Evolutionary conservation across 2,888 invertebrate species (phyloP), one percentile per base, ranked within the genome.

Genomic region (Volucella inanis): DNA sequence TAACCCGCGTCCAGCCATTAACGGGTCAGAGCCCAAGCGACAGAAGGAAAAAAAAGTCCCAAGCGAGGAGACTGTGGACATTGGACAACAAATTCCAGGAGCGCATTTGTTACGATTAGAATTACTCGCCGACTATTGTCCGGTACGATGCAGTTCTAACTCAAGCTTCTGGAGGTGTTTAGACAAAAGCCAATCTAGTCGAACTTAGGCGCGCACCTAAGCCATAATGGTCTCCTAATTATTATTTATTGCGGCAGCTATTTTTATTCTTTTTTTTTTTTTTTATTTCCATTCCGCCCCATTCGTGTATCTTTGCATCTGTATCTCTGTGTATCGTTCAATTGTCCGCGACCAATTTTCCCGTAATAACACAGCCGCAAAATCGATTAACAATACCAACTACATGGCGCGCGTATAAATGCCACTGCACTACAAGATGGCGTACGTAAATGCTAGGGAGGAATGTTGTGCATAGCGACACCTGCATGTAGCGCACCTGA

Each of bases 151-250:
- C 8, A 31, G 31, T 31, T 31, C 4, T 6, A 31, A 31, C 31
- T 31, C 31, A 31, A 31, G 31, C 39, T 68, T 70, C 64, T 43
- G 84, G 67, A 76, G 70, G 84, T 80, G 80, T 76, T 64, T n/a
- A 68, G 61, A 67, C 81, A 70, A 78, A 76, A 54, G 68, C 65
- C 70, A 64, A 55, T 70, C 59, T 70, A 72, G 50, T 41, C 45
- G 68, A 57, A 41, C 65, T 74, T 75, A 80, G 64, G 74, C 67
- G 45, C 76, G 80, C 76, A 76, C 76, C 62, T 64, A 39, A 61
- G 52, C 52, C 78, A 88, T 88, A 89, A 89, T 89, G 87, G 88
- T 80, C 87, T 87, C 88, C 89, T 89, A 89, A 89, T 89, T 89
- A 89, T 89, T 89, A 89, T 89, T 89, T 89, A 89, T 89, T 87